Conservation (phyloP, 53 echinoderm and acorn worm genomes). For the Stichopus horrens region DNA sequence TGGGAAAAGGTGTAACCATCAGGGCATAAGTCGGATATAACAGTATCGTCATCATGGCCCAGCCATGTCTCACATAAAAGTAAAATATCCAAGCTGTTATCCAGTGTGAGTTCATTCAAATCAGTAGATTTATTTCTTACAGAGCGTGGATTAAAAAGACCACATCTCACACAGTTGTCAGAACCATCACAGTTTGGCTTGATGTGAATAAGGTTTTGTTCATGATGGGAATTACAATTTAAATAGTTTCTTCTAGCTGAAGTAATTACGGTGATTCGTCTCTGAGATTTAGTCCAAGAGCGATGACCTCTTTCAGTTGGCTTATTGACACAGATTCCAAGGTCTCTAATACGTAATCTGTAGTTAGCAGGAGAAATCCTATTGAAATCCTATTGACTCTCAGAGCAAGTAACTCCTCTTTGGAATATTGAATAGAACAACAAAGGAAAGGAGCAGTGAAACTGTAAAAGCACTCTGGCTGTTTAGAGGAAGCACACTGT, state of each 20-base stretch:
- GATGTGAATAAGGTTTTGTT: constrained; percentile 11
- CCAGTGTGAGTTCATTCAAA: constrained; percentile 9
- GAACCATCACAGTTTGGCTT: not conserved
- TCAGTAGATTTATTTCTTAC: not conserved
- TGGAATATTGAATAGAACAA: not conserved
- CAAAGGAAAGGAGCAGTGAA: too few relatives aligned
- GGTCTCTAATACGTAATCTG: not conserved
- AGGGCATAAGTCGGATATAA: constrained; percentile 11
- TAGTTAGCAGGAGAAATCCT: constrained; percentile 13
- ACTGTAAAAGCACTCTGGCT: too few relatives aligned
- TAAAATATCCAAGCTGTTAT: not conserved
- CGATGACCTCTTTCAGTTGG: constrained; percentile 6
- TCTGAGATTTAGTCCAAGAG: constrained; percentile 6
- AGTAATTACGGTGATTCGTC: not conserved
- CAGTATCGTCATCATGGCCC: constrained; percentile 17
- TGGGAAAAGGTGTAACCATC: constrained; percentile 7
- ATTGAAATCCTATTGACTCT: not conserved
- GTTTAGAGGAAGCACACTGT: too few relatives aligned
- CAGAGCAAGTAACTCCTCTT: constrained; percentile 12
- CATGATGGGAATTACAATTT: not conserved
- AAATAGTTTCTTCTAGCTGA: not conserved
- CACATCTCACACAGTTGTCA: not conserved
- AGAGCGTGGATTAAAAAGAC: constrained; percentile 9
- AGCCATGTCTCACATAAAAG: constrained; percentile 25
- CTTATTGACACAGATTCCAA: constrained; percentile 1